Base-by-base conservation (phyloP, 2,113 vertebrate genomes). In the Petromus typicus region DNA sequence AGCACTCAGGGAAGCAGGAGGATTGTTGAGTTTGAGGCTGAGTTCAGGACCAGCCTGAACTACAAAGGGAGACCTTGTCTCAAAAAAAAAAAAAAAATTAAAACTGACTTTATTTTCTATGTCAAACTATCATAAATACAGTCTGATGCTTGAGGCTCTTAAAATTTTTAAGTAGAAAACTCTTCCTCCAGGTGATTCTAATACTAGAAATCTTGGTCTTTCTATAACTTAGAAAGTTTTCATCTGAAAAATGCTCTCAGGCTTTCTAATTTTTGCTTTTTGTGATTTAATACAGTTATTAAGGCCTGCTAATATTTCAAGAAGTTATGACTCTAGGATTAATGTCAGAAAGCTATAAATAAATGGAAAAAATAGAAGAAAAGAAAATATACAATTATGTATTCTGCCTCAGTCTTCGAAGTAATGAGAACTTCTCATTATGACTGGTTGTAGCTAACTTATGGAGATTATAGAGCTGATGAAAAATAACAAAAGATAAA, bases 341-440 rank as follows among this genome's bases (percentile, higher is more conserved):
- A 67, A 63, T 76, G 22, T 88, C 81, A 95, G 81, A 71, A 78
- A 59, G 40, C 14, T 30, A 13, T 67, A 64, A 90, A 80, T 27
- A 51, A 78, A 43, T 89, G 10, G 34, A n/a, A 16, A 85, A 93
- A 67, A 30, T 4, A 83, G 34, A 84, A 90, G 27, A 78, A 57
- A 27, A 57, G 27, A 45, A 93, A 92, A 79, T 56, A 85, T 2
- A 61, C 25, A 64, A 34, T 92, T 95, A 81, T 66, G 5, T 79
- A 71, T 86, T 95, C 78, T 94, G 78, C n/a, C 56, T 78, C 94
- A 92, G 16, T 92, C 66, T 90, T 93, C 76, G 43, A 73, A 79
- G 83, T 71, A 78, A 30, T 56, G 57, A 93, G 56, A 86, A 54
- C 59, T 88, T 87, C 89, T 95, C 25, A 57, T 51, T 94, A 54